Base-by-base conservation (phyloP, 2,113 vertebrate species). In the Lepus europaeus region DNA sequence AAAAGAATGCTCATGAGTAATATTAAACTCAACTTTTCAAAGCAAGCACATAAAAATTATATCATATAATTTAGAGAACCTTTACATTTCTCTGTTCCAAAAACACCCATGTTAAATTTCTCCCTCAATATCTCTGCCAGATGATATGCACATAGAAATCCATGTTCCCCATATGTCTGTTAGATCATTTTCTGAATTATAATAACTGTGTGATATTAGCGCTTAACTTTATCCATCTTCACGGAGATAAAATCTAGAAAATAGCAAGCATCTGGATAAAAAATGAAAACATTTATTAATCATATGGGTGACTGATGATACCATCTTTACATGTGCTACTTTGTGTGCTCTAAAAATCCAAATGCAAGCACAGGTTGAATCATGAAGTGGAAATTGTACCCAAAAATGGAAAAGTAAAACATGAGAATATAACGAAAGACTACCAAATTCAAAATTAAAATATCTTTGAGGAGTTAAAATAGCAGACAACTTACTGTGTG, bases 121-220 rank as follows among this genome's bases (percentile, higher is more conserved):
- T 82, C 63, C 16, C 45, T 84, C 17, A 39, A 2, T 20, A 74
- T 25, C 7, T 66, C 11, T 93, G 9, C 12, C 49, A 72, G n/a
- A 39, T 70, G 39, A 49, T 56, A 56, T 45, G 2, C 36, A 5
- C 4, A 85, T 66, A 51, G 5, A 81, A 80, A 87, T 78, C 89
- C 11, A 45, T 64, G 19, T 27, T 19, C 49, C 56, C 14, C 56
- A 51, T 74, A 39, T 74, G 0, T 72, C 14, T 89, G 14, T 53
- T 27, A 64, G 16, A 19, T 89, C 27, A 91, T 49, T 88, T 3
- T 74, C 36, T 93, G 81, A 93, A 74, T 89, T 89, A 89, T 36
- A 49, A 39, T 59, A 49, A 22, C 14, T 82, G 39, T 5, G 10
- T 88, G 33, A 49, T n/a, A 36, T 68, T 63, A 82, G 27, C 27